A percentile compares a stretch with the other conserved stretches of the same genome.
Conservation (phyloP, 30 jellyfish, hydroid and myxozoan genomes). For the Phacellophora camtschatica region DNA sequence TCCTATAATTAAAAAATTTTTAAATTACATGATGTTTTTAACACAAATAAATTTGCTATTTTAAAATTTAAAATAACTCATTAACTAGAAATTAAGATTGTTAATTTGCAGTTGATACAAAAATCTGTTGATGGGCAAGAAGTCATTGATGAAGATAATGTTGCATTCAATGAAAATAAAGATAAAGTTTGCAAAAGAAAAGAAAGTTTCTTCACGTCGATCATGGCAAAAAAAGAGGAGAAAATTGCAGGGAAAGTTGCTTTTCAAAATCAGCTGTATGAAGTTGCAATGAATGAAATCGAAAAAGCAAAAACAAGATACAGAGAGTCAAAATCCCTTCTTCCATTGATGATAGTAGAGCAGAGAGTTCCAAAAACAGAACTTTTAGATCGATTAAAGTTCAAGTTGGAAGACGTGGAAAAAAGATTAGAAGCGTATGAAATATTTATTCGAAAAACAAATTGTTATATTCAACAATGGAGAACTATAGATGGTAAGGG, state of each 20-base stretch:
- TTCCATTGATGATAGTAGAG: constrained; percentile 59
- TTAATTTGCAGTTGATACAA: too few species aligned
- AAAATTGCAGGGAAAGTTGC: constrained; percentile 13
- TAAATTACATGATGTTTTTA: too few species aligned
- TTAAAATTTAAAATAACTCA: too few species aligned
- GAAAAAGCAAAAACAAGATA: constrained; percentile 31
- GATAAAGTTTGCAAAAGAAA: constrained; percentile 3
- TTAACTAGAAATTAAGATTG: too few species aligned
- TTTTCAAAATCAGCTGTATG: not conserved
- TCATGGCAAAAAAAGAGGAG: constrained; percentile 54
- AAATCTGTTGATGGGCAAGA: not conserved
- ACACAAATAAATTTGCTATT: too few species aligned
- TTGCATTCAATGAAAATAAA: not conserved
- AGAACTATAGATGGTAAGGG: constrained; percentile 49
- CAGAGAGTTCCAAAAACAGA: constrained; percentile 46
- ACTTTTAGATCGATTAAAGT: not conserved
- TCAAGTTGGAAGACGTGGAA: constrained; percentile 14
- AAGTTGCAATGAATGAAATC: constrained; percentile 2
- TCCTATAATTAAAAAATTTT: too few species aligned
- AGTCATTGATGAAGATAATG: not conserved
- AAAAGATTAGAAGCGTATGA: constrained; percentile 25
- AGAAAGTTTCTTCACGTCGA: constrained; percentile 39
- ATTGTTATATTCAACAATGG: constrained; percentile 42
- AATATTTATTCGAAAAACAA: not conserved
- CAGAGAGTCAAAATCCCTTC: constrained; percentile 28